Percentiles rank a stretch among this genome's conserved stretches.
Conservation (phyloP, 2,888 invertebrate genomes). For the Helleia helle region DNA sequence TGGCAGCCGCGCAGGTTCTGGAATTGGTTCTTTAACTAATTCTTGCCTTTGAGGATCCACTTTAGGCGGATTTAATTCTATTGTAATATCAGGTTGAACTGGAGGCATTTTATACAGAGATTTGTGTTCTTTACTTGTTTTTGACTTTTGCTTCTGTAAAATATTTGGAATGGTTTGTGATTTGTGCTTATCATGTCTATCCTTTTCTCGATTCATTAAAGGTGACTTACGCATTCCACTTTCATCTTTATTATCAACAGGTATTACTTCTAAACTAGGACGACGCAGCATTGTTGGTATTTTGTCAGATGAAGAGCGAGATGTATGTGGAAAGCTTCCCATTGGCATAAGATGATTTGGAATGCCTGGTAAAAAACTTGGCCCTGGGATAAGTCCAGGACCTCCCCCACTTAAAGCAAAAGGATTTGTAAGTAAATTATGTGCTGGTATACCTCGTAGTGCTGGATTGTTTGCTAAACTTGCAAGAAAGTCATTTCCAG, state of each 20-base stretch:
- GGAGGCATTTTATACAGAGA: conserved; percentile 64
- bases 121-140: conserved; percentile 63
- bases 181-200: conserved; percentile 66
- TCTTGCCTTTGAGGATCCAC: conserved; percentile 41
- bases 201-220: conserved; percentile 46
- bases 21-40: conserved; percentile 26
- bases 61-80: conserved; percentile 70
- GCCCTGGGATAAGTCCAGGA: conserved; percentile 77
- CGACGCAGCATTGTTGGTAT: conserved; percentile 75
- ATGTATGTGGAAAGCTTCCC: conserved; percentile 72
- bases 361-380: conserved; percentile 55
- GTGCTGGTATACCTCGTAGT: conserved; percentile 48
- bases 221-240: conserved; percentile 49
- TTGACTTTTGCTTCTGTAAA: conserved; percentile 58
- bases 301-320: conserved; percentile 71
- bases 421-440: conserved; percentile 64
- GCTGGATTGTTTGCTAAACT: conserved; percentile 62
- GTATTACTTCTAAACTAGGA: conserved; percentile 71
- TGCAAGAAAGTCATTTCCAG: conserved; percentile 55
- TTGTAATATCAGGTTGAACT: conserved; percentile 73
- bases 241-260: conserved; percentile 65
- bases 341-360: conserved; percentile 67
- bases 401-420: conserved; percentile 69
- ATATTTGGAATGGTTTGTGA: conserved; percentile 63
- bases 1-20: conserved; percentile 30